Conservation (phyloP, 2,888 invertebrate genomes). For the Phymatocera aterrima region DNA sequence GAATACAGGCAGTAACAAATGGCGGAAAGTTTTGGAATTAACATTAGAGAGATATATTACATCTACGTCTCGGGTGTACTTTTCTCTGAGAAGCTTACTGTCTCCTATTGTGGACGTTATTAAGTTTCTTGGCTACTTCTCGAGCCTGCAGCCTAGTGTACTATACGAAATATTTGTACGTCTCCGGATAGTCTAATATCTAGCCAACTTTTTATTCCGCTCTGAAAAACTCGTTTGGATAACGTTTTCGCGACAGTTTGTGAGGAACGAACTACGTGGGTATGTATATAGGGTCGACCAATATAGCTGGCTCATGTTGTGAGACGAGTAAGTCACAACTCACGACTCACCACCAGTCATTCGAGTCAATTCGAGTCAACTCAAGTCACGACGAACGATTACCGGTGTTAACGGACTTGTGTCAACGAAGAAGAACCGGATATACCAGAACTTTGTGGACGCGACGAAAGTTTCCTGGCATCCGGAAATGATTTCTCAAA, state of each 20-base stretch:
- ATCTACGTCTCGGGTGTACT: neutral
- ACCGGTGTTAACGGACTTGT: slow-evolving; percentile 28
- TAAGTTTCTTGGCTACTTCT: slow-evolving; percentile 19
- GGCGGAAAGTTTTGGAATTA: slow-evolving; percentile 4
- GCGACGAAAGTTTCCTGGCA: slow-evolving; percentile 27
- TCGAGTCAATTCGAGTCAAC: slow-evolving; percentile 9
- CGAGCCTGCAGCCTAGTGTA: neutral
- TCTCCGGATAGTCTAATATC: neutral
- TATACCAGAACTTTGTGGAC: slow-evolving; percentile 27
- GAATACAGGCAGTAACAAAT: slow-evolving; percentile 3
- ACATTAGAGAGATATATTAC: neutral
- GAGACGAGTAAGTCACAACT: neutral
- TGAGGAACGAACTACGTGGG: slow-evolving; percentile 21
- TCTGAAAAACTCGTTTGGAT: slow-evolving; percentile 37
- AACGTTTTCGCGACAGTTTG: slow-evolving; percentile 27
- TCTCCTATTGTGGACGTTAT: slow-evolving; percentile 23
- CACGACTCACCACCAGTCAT: slow-evolving; percentile 6
- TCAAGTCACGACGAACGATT: slow-evolving; percentile 21
- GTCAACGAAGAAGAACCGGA: slow-evolving; percentile 36
- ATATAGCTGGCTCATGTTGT: neutral
- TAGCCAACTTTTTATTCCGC: slow-evolving; percentile 5
- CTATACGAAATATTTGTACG: no score
- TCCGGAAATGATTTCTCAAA: slow-evolving; percentile 21
- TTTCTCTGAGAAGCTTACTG: slow-evolving; percentile 1
- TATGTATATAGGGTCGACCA: no score